Evolutionary conservation across 92 coral and sea anemone species (phyloP), one percentile per base, ranked within the genome.

Genomic region (Zoanthus gigantus): DNA sequence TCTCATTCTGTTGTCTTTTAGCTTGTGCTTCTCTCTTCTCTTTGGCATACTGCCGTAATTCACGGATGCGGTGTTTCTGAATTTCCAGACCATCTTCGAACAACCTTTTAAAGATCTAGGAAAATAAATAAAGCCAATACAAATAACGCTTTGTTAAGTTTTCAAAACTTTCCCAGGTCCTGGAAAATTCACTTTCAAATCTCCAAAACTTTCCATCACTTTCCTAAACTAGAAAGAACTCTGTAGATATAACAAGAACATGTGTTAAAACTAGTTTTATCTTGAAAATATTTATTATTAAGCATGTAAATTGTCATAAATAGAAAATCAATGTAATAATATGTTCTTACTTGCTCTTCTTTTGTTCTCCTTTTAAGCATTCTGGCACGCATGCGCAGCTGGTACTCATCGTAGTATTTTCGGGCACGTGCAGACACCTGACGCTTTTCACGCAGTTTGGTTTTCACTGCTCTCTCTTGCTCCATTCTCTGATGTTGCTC

Each of bases 341-440:
- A 34, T 7, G n/a, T 42, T 17, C 73, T 50, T 45, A 95, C 99
- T 95, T 95, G 98, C 73, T 97, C 99, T 85, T 97, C 99, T n/a
- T 95, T 91, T 11, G 99, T 97, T 57, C 98, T 89, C 63, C 98
- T 92, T 88, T 95, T 97, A 74, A 97, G 93, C 98, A 97, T 95
- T 90, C 92, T 95, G 58, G 98, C 92, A 79, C 98, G 98, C 99
- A 97, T 97, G 93, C 98, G 94, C 86, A 95, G 91, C 79, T 95
- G 98, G 82, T 97, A 95, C 52, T 97, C 99, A 54, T 97, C 98
- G 84, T 97, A 97, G 90, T 97, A 95, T 53, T 98, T 94, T 23
- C 99, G 98, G 54, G 99, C 99, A 53, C 98, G 97, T 29, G 99
- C 99, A n/a, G 99, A 93, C 4, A 94, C 94, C 18, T 97, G 99